Percentiles rank a stretch among this genome's conserved stretches.
These are phyloP conservation scores for Drosophila diplacantha DNA, from an alignment of 2,888 invertebrate species.

Conservation along the genomic window DNA sequence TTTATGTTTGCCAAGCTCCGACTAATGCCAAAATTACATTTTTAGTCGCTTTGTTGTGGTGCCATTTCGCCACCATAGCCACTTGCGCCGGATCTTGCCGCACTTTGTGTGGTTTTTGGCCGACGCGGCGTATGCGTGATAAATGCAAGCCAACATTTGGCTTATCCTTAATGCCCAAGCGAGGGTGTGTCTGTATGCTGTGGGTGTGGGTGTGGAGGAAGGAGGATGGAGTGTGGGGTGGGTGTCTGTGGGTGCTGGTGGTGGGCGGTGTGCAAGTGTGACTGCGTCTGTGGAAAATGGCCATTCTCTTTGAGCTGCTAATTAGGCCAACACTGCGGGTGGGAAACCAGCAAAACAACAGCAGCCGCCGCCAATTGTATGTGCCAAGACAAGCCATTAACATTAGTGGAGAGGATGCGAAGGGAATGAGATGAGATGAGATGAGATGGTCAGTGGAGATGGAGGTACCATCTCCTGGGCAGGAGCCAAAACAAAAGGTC, in stretches of 20 bases:
- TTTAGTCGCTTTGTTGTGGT: slow-evolving; percentile 47
- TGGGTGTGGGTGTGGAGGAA: not conserved
- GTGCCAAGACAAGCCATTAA: slow-evolving; percentile 63
- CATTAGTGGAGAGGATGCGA: slow-evolving; percentile 35
- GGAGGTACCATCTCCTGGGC: slow-evolving; percentile 1
- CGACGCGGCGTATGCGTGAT: slow-evolving; percentile 53
- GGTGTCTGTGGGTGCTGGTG: not conserved
- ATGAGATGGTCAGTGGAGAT: not conserved
- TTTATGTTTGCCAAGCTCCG: slow-evolving; percentile 63
- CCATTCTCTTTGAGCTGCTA: slow-evolving; percentile 46
- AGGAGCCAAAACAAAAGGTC: slow-evolving; percentile 47
- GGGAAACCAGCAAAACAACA: slow-evolving; percentile 34
- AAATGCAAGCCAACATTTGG: slow-evolving; percentile 51
- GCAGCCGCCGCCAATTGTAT: slow-evolving; percentile 57
- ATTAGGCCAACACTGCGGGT: slow-evolving; percentile 51
- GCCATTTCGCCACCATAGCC: slow-evolving; percentile 20
- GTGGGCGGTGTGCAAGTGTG: slow-evolving; percentile 6
- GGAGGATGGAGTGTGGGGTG: not conserved
- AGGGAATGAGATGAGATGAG: not conserved
- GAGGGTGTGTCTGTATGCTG: slow-evolving; percentile 1
- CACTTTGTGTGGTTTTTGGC: slow-evolving; percentile 48
- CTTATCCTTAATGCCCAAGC: slow-evolving; percentile 45
- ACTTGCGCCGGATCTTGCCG: slow-evolving; percentile 15
- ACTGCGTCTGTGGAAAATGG: slow-evolving; percentile 11
- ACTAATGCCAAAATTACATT: slow-evolving; percentile 72